These are phyloP conservation scores for Spinus pinus DNA, from an alignment of 2,797 vertebrate genomes.

Conservation along the genomic window DNA sequence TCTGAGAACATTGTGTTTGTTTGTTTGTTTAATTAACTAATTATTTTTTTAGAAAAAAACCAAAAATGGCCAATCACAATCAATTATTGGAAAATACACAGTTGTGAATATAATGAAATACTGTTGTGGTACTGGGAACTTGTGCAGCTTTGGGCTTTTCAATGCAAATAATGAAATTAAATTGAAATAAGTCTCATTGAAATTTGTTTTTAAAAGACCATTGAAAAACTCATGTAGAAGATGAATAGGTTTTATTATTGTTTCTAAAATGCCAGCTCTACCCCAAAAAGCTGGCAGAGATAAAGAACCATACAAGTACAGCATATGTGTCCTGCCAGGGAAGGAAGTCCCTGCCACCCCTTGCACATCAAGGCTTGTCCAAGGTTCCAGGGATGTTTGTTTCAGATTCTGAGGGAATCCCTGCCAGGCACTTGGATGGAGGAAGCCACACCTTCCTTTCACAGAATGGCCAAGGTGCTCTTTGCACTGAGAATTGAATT, in stretches of 20 bases:
- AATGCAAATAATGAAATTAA: neutral
- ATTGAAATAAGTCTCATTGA: neutral
- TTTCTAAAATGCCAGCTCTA: neutral
- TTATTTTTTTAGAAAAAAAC: accelerated
- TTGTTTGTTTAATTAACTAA: neutral
- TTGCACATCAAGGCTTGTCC: neutral
- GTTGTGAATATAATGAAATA: neutral
- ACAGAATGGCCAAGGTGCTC: neutral
- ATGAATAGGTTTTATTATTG: neutral
- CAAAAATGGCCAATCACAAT: neutral
- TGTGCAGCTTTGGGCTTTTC: neutral
- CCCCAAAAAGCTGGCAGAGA: neutral
- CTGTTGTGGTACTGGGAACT: neutral
- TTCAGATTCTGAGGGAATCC: neutral
- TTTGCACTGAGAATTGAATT: neutral
- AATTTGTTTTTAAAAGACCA: neutral
- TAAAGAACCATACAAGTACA: accelerated
- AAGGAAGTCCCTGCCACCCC: neutral
- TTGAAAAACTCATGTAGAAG: neutral
- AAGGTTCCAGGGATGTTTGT: neutral
- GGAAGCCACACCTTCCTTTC: neutral
- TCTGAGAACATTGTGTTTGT: neutral
- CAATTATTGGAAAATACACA: neutral
- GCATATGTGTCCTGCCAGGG: neutral
- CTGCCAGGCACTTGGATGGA: neutral